Base-by-base conservation (phyloP, 2,797 vertebrate genomes). In the Fringilla coelebs region DNA sequence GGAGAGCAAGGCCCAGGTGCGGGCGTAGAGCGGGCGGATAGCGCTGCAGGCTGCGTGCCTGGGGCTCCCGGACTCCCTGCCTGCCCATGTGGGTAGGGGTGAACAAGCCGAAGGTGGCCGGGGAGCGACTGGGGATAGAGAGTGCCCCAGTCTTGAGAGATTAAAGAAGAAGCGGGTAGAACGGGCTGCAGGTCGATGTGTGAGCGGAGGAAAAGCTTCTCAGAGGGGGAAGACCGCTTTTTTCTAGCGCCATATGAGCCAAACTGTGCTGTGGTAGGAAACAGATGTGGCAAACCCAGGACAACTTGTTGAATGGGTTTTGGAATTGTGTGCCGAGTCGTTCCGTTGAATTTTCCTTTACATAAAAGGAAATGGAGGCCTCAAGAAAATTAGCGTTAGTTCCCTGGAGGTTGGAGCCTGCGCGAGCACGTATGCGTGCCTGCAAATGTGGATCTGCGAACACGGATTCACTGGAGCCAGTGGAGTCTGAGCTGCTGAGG, bases 311-410 rank as follows among this genome's bases (percentile, higher is more conserved):
- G 57, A 81, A 45, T 7, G 45, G 29, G 28, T 25, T 79, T 83
- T 61, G 54, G 89, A 63, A 29, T 5, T 13, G 73, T 45, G 55
- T 66, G 17, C 46, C 1, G 58, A 36, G 66, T 16, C 11, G 36
- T 84, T 71, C 3, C 6, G 46, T 45, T 75, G 66, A 82, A 18
- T 58, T 89, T 81, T 41, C 41, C 11, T 87, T 58, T 62, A 26
- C 22, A 17, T 40, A 4, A 84, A 96, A 92, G 93, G 90, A 96
- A 93, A 51, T 21, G 58, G 79, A 89, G 89, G 85, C 93, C 82
- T 80, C 75, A 58, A 65, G 63, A 87, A 89, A 88, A 58, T 51
- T 34, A 13, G 51, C 11, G 21, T 21, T 40, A 1, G 11, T 43
- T 88, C 75, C 72, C 46, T 75, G 79, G 58, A 88, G 75, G 89